phyloP scores from a whole-genome alignment of 2,888 invertebrate species.

The Anticlea derivata region DNA sequence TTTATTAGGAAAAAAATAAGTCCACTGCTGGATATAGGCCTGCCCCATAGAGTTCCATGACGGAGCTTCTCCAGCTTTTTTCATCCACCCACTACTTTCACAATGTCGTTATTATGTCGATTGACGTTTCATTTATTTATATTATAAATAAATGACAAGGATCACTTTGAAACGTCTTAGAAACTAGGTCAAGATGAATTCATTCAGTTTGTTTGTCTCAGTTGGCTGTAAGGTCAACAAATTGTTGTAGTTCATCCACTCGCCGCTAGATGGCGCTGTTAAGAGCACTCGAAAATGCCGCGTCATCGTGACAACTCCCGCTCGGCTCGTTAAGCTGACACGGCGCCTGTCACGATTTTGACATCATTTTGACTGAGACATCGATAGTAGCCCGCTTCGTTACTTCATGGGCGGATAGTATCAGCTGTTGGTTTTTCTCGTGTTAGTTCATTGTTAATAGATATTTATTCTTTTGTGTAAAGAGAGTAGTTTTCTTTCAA shows the following conservation, averaged over 20 bases:
- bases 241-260: slow-evolving; percentile 50
- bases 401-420: slow-evolving; percentile 76
- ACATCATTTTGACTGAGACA: slow-evolving; percentile 83
- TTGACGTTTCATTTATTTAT: no score
- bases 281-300: slow-evolving; percentile 45
- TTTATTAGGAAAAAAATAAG: no score
- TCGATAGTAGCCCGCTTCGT: slow-evolving; percentile 77
- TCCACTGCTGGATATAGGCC: no score
- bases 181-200: no score
- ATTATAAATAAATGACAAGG: no score
- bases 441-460: slow-evolving; percentile 73
- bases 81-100: no score
- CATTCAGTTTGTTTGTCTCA: no score
- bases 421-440: slow-evolving; percentile 75
- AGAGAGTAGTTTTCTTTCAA: slow-evolving; percentile 49
- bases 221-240: no score
- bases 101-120: no score
- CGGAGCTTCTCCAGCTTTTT: no score
- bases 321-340: slow-evolving; percentile 79
- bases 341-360: slow-evolving; percentile 80
- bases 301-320: slow-evolving; percentile 65
- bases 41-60: no score
- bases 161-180: no score
- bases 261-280: slow-evolving; percentile 66
- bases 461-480: slow-evolving; percentile 50